Percentiles rank a stretch among this genome's conserved stretches.
These are phyloP conservation scores for Apamea crenata DNA, from an alignment of 2,888 invertebrate genomes.

Conservation along the genomic window DNA sequence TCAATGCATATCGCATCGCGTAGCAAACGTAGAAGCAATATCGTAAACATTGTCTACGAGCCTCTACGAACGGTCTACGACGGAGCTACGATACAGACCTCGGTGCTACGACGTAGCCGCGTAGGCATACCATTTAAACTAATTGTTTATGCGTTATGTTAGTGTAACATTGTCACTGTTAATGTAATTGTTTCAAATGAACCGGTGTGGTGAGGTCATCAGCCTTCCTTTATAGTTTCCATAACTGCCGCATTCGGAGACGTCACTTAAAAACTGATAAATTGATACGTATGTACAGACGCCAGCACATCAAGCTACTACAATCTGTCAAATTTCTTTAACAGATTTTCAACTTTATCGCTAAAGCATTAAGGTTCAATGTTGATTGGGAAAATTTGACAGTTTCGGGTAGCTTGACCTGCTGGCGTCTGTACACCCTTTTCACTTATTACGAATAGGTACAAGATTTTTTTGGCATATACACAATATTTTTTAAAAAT, in stretches of 20 bases:
- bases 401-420: too few species aligned
- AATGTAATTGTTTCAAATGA: slow-evolving; percentile 11
- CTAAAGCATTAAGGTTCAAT: too few species aligned
- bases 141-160: slow-evolving; percentile 27
- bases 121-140: slow-evolving; percentile 20
- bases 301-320: too few species aligned
- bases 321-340: too few species aligned
- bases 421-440: too few species aligned
- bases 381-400: too few species aligned
- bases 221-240: background rate
- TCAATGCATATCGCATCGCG: slow-evolving; percentile 27
- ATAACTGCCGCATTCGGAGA: background rate
- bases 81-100: slow-evolving; percentile 35
- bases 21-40: slow-evolving; percentile 45
- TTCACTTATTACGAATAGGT: background rate
- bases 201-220: background rate
- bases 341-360: too few species aligned
- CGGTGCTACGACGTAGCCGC: slow-evolving; percentile 53
- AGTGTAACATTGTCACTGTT: background rate
- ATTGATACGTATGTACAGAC: background rate
- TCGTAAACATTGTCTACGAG: slow-evolving; percentile 51
- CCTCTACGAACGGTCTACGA: slow-evolving; percentile 27
- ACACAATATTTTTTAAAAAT: background rate
- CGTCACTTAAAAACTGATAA: background rate
- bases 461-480: background rate